Conservation (phyloP, 2,888 invertebrate genomes). For the Troides helena region DNA sequence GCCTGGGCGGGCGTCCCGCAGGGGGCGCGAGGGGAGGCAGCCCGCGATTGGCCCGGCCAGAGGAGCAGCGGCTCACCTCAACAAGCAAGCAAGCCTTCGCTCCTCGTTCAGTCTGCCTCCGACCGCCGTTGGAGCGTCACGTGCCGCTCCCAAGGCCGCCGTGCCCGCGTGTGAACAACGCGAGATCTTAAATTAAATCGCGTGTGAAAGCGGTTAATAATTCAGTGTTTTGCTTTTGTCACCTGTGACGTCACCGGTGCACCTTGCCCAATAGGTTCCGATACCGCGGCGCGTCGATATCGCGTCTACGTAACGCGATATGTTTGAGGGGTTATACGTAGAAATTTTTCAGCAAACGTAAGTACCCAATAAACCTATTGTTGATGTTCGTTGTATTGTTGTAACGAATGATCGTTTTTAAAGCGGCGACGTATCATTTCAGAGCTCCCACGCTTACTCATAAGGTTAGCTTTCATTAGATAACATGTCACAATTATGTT, state of each 20-base stretch:
- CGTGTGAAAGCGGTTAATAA: constrained; percentile 41
- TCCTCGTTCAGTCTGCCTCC: constrained; percentile 58
- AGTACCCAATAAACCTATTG: constrained; percentile 37
- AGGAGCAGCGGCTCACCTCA: constrained; percentile 39
- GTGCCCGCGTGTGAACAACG: constrained; percentile 58
- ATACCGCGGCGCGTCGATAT: constrained; percentile 43
- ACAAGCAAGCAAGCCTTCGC: constrained; percentile 42
- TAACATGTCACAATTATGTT: not conserved
- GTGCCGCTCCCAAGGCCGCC: constrained; percentile 38
- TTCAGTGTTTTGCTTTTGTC: constrained; percentile 42
- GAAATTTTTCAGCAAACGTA: constrained; percentile 51
- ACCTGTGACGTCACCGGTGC: constrained; percentile 45
- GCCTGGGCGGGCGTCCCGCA: constrained; percentile 61
- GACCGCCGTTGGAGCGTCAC: constrained; percentile 47
- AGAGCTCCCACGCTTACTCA: no score
- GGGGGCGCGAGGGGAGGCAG: constrained; percentile 44
- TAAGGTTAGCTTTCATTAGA: constrained; percentile 7
- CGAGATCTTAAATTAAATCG: constrained; percentile 64
- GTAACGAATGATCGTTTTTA: constrained; percentile 31
- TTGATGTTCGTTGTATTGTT: constrained; percentile 25
- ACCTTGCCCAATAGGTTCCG: constrained; percentile 36
- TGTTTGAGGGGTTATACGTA: constrained; percentile 41
- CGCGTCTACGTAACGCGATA: constrained; percentile 43
- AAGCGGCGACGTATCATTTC: not conserved
- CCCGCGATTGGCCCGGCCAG: constrained; percentile 50